Evolutionary conservation across 2,113 vertebrate species (phyloP), one percentile per base, ranked within the genome.

Genomic region (Ctenomys sociabilis): DNA sequence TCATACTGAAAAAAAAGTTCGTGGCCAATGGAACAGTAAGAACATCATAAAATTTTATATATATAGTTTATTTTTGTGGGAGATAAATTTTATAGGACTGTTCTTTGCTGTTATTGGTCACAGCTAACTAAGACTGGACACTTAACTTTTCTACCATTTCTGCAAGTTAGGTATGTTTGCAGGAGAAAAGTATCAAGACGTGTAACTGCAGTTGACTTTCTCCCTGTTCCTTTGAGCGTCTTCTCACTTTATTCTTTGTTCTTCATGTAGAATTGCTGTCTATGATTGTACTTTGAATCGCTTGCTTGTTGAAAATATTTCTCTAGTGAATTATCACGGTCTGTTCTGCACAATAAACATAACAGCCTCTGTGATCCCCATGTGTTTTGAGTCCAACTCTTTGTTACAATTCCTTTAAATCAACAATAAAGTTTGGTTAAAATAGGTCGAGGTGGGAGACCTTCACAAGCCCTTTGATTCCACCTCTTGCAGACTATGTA

Each of bases 261-360:
- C 98, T 98, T 98, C 97, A 97, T 98, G 98, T 99, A 99, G 98
- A 99, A 96, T 99, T 98, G 98, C 98, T 99, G 98, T 99, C 98
- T 99, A 98, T 98, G 98, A 99, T 99, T 99, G 99, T 99, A 99
- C 99, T 99, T 99, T 94, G 88, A 98, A 98, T 98, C 88, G 98
- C 99, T 99, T 99, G 98, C 99, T 99, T 99, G 98, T 98, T 99
- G 98, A 98, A 98, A 99, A 98, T 98, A 98, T 98, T 99, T 97
- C 98, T 99, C 99, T 98, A 98, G 98, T 99, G 99, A 98, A 98
- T 99, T 99, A 99, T 99, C 98, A 99, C 99, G 98, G 98, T 99
- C 98, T 99, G 99, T 99, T 99, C 99, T 99, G 98, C 99, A 99
- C 99, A 99, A 99, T 99, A 99, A 99, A 99, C 98, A 99, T 99